Percentiles rank a stretch among this genome's conserved stretches.
Evolutionary conservation across 92 coral and sea anemone genomes (phyloP).

Genomic region (Montipora capitata): DNA sequence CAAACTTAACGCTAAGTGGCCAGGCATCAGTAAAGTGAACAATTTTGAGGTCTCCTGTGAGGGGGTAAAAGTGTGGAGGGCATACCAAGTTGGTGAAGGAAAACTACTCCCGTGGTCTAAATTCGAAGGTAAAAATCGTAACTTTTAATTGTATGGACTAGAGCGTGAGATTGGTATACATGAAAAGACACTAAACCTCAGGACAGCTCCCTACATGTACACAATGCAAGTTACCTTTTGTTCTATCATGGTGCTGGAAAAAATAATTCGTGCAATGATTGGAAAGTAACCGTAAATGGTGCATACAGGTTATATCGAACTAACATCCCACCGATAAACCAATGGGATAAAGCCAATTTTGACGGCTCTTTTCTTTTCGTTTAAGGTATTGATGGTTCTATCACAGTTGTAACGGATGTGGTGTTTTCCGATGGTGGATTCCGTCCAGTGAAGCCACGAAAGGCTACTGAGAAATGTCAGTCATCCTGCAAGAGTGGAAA

Average conservation of each 20-base stretch:
- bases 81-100: slow-evolving; percentile 22
- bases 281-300: background rate
- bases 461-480: background rate
- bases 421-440: background rate
- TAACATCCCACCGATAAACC: background rate
- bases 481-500: background rate
- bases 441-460: background rate
- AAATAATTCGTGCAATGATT: too few species aligned
- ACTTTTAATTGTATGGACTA: background rate
- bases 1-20: too few species aligned
- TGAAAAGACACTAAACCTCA: background rate
- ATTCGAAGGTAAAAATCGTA: slow-evolving; percentile 13
- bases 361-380: background rate
- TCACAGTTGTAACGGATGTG: background rate
- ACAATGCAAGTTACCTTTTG: too few species aligned
- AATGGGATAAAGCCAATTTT: background rate
- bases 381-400: background rate
- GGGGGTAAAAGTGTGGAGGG: slow-evolving; percentile 19
- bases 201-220: background rate
- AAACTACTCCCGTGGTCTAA: slow-evolving; percentile 22
- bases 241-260: too few species aligned
- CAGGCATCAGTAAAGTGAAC: too few species aligned
- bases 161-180: background rate
- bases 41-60: too few species aligned
- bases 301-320: background rate